Evolutionary conservation across 2,888 invertebrate genomes (phyloP).

Genomic region (Ellobium chinense): DNA sequence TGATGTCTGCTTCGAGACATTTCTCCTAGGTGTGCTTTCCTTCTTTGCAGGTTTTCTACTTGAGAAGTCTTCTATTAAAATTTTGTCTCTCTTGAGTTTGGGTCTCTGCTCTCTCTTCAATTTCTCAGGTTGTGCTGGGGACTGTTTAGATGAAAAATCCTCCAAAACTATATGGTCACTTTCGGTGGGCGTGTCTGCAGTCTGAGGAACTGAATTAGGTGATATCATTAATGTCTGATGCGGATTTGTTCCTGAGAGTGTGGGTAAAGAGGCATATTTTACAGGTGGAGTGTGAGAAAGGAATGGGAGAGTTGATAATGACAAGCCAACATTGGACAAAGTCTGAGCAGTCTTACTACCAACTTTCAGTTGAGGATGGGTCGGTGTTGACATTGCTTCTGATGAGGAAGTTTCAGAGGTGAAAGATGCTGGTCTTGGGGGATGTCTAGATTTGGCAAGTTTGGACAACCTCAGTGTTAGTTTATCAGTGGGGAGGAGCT

Average conservation of each 20-base stretch:
- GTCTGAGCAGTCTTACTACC: neutral
- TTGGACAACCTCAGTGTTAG: neutral
- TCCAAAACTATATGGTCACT: neutral
- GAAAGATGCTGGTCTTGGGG: neutral
- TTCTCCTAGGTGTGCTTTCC: neutral
- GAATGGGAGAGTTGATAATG: neutral
- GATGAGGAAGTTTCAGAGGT: neutral
- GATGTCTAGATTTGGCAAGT: neutral
- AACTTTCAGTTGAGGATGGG: too few species aligned
- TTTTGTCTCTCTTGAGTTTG: neutral
- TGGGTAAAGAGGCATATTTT: neutral
- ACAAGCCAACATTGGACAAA: neutral
- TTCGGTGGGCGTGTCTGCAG: neutral
- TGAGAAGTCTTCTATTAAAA: neutral
- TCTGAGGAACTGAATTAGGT: neutral
- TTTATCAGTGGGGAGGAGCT: neutral
- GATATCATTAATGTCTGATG: neutral
- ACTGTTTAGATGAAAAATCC: neutral
- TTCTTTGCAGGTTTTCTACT: neutral
- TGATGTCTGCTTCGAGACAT: too few species aligned
- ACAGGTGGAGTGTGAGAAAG: neutral
- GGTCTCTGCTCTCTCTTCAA: neutral
- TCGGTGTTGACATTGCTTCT: neutral
- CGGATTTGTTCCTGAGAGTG: neutral
- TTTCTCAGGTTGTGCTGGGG: neutral